Base-by-base conservation (phyloP, 2,113 vertebrate genomes). In the Sitta europaea region DNA sequence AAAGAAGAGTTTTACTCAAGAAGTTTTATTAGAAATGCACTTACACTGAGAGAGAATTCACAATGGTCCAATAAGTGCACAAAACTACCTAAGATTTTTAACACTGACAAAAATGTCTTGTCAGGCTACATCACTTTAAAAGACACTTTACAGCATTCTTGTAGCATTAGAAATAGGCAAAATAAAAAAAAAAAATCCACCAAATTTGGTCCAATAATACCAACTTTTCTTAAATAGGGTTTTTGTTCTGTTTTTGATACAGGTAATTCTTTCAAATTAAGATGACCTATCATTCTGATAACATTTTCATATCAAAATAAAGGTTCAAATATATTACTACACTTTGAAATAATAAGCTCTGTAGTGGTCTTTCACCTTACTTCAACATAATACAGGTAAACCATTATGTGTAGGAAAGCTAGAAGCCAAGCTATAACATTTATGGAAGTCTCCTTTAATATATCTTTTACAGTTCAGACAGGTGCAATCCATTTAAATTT, bases 41-140 rank as follows among this genome's bases (percentile, higher is more conserved):
- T 99, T 99, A 99, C 98, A 99, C 98, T 97, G 97, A 99, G 98
- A 98, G 98, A 99, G 98, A 98, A 98, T 98, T 98, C 98, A 99
- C 98, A 98, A 99, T 98, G 98, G 98, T 98, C 98, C 98, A 98
- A 98, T 98, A 99, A 99, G 98, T 99, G 98, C 98, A 99, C 98
- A 97, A 98, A 98, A 98, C 98, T 98, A 99, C 96, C 98, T 98
- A 98, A 96, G 71, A 95, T 98, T 98, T 98, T 97, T 98, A 98
- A 98, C 97, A 98, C 98, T 98, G 98, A 99, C 98, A 98, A 98
- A 98, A 98, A 98, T 98, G 96, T 98, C 97, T 98, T 98, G 98
- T 98, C 98, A 98, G 98, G 98, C 97, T 98, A 98, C 98, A 96
- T 98, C 98, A 98, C 97, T 98, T 98, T 98, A 98, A 97, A 97